Evolutionary conservation across 53 echinoderm and acorn worm species (phyloP).

Genomic region (Crossaster papposus): DNA sequence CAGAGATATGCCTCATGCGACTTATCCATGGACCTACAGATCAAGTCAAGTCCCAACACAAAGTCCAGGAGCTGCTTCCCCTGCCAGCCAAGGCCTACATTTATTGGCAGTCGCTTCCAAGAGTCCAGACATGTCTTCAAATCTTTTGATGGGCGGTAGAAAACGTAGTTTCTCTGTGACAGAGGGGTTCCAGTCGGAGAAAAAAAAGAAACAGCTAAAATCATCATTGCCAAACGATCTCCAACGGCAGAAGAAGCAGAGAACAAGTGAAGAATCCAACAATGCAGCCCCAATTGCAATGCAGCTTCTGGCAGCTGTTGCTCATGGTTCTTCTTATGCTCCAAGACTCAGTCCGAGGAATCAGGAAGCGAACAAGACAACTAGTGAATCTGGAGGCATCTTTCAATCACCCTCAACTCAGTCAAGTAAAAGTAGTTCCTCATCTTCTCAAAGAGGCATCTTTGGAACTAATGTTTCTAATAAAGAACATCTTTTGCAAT

Average conservation of each 20-base stretch:
- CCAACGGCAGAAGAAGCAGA: not conserved
- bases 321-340: conserved; percentile 41
- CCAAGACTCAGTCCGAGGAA: conserved; percentile 52
- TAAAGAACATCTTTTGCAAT: not conserved
- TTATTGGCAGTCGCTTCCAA: conserved; percentile 58
- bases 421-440: conserved; percentile 1
- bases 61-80: conserved; percentile 47
- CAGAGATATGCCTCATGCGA: not conserved
- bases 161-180: conserved; percentile 41
- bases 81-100: conserved; percentile 59
- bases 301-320: conserved; percentile 66
- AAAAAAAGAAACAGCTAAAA: conserved; percentile 14
- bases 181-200: not conserved
- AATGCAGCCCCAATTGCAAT: conserved; percentile 63
- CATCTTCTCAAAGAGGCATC: not conserved
- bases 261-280: not conserved
- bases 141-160: conserved; percentile 5
- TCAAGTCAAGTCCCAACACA: conserved; percentile 17
- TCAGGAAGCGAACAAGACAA: not conserved
- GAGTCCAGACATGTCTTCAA: conserved; percentile 3
- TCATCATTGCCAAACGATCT: conserved; percentile 16
- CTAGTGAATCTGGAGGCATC: conserved; percentile 1
- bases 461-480: not conserved
- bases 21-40: conserved; percentile 17
- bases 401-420: not conserved